phyloP scores from a whole-genome alignment of 2,113 vertebrate genomes.

The Thunnus maccoyii region DNA sequence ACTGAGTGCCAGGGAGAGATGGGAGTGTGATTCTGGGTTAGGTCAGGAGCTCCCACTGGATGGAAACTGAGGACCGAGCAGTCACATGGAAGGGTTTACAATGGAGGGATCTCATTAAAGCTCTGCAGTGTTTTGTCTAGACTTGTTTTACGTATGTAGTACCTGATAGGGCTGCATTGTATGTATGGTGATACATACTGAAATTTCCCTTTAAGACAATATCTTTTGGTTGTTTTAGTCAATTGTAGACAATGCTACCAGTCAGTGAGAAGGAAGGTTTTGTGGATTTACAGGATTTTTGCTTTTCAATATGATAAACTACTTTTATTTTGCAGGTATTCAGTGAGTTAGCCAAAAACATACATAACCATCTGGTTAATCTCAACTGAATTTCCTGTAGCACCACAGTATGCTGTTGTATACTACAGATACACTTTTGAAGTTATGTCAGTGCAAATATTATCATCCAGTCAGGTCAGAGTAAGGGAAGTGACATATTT shows the following conservation, averaged over 20 bases:
- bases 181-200: background rate
- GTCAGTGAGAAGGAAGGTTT: background rate
- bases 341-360: too few species aligned
- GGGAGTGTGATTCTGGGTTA: slow-evolving; percentile 22
- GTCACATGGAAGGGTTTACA: slow-evolving; percentile 19
- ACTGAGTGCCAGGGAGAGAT: slow-evolving; percentile 36
- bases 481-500: background rate
- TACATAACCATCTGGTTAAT: too few species aligned
- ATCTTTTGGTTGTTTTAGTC: background rate
- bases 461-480: background rate
- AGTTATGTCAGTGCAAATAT: background rate
- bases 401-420: background rate
- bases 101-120: background rate
- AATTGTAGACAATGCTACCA: background rate
- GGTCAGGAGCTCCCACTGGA: slow-evolving; percentile 34
- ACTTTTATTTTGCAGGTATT: too few species aligned
- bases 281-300: background rate
- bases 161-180: background rate
- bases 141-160: background rate
- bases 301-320: background rate
- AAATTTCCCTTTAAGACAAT: background rate
- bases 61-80: background rate
- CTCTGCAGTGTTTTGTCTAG: background rate
- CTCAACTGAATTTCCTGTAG: too few species aligned
- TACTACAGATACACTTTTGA: background rate